phyloP scores from a whole-genome alignment of 2,888 invertebrate genomes.

The Pachydiplax longipennis region DNA sequence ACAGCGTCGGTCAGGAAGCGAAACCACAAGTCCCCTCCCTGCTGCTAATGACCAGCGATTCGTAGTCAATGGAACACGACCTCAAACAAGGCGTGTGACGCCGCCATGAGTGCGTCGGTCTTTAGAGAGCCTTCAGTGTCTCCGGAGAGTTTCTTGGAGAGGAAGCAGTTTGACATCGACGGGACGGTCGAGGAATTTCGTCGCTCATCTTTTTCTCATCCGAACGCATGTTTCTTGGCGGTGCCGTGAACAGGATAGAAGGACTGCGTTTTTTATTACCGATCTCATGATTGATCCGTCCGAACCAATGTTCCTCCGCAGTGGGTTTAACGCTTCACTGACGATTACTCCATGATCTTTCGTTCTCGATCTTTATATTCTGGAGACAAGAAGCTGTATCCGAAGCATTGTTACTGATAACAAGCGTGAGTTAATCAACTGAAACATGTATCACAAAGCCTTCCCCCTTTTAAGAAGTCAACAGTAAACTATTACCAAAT shows the following conservation, averaged over 20 bases:
- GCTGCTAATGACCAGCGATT: not conserved
- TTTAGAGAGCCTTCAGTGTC: not conserved
- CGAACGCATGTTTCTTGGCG: not conserved
- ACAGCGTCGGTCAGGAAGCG: not conserved
- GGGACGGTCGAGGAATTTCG: not conserved
- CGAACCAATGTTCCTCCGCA: not conserved
- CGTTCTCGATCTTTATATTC: too few relatives aligned
- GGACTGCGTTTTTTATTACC: not conserved
- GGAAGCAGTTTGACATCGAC: not conserved
- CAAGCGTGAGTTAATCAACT: too few relatives aligned
- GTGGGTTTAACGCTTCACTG: not conserved
- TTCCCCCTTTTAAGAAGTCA: too few relatives aligned
- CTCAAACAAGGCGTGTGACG: constrained; percentile 23
- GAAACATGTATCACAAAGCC: too few relatives aligned
- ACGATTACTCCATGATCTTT: not conserved
- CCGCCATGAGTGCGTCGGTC: not conserved
- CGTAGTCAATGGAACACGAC: constrained; percentile 8
- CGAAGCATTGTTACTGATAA: too few relatives aligned
- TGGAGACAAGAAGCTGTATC: too few relatives aligned
- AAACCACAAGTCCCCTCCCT: not conserved
- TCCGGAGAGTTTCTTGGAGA: not conserved
- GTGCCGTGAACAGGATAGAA: not conserved
- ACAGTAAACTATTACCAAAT: too few relatives aligned
- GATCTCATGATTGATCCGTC: not conserved
- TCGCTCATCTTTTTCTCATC: not conserved